These are phyloP conservation scores for Morbakka virulenta DNA, from an alignment of 30 jellyfish, hydroid and myxozoan species.

Conservation along the genomic window DNA sequence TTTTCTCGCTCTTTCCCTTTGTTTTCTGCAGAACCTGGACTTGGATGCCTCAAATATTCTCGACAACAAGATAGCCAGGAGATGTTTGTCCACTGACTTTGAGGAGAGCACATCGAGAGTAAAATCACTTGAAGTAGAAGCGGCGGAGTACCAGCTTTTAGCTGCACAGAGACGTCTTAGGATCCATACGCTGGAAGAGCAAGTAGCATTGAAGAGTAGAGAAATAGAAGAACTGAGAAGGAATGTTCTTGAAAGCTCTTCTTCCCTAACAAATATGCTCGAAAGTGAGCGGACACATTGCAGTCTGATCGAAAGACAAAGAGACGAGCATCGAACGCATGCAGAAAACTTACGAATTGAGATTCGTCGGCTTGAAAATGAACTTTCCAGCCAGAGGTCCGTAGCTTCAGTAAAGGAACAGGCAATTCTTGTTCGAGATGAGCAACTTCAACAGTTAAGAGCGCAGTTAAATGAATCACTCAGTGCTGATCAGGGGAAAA, in stretches of 20 bases:
- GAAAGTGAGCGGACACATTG: constrained; percentile 12
- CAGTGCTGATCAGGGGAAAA: too few species aligned
- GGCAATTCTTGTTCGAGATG: constrained; percentile 55
- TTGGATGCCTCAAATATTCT: too few species aligned
- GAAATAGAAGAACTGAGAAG: constrained; percentile 25
- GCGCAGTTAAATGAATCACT: constrained; percentile 28
- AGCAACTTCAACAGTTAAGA: constrained; percentile 38
- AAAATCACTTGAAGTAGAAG: constrained; percentile 74
- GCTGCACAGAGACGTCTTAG: constrained; percentile 80
- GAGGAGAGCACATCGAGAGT: constrained; percentile 45
- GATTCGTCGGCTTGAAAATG: constrained; percentile 8
- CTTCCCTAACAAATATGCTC: constrained; percentile 15
- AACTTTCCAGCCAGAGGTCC: constrained; percentile 19
- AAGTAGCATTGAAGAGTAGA: constrained; percentile 17
- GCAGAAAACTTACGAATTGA: too few species aligned
- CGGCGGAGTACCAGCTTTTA: constrained; percentile 79
- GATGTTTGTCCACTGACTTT: constrained; percentile 16
- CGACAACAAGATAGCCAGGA: constrained; percentile 54
- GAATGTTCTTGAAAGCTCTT: constrained; percentile 5
- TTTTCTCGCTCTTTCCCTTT: too few species aligned
- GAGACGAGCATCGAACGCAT: constrained; percentile 25
- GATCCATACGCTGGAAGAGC: constrained; percentile 58
- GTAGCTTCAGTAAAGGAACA: constrained; percentile 40
- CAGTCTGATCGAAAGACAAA: constrained; percentile 47
- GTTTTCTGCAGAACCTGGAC: too few species aligned